phyloP scores from a whole-genome alignment of 2,797 vertebrate genomes.

The Peromyscus attwateri region DNA sequence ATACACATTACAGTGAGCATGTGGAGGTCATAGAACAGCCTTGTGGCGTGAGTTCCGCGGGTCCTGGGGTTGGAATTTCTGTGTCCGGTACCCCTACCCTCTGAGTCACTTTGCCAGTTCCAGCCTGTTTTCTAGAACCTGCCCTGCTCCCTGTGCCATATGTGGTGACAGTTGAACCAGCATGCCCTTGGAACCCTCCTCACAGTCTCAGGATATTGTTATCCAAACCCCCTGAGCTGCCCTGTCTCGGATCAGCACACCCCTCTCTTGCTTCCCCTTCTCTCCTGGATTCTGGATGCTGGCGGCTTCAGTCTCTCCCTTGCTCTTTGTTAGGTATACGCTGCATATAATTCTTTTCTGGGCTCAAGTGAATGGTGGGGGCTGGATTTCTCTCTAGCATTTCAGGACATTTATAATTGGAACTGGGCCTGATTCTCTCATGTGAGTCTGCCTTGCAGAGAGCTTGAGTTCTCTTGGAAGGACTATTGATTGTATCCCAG shows the following conservation, averaged over 20 bases:
- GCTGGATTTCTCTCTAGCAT: not conserved
- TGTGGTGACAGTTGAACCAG: not conserved
- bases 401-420: not conserved
- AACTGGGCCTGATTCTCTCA: not conserved
- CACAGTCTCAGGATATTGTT: not conserved
- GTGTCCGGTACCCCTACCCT: not conserved
- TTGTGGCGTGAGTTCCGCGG: not conserved
- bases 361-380: too few species aligned
- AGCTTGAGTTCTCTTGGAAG: not conserved
- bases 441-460: not conserved
- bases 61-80: not conserved
- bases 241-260: too few species aligned
- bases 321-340: not conserved
- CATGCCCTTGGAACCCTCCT: not conserved
- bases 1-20: fast-evolving
- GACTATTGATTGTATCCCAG: not conserved
- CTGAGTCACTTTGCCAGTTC: not conserved
- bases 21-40: not conserved
- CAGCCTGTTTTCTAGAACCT: not conserved
- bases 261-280: not conserved
- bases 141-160: not conserved
- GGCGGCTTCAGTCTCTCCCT: not conserved
- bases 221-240: fast-evolving
- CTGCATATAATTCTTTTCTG: not conserved
- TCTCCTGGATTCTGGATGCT: not conserved